phyloP scores from a whole-genome alignment of 2,888 invertebrate species.

The Blastobasis adustella region DNA sequence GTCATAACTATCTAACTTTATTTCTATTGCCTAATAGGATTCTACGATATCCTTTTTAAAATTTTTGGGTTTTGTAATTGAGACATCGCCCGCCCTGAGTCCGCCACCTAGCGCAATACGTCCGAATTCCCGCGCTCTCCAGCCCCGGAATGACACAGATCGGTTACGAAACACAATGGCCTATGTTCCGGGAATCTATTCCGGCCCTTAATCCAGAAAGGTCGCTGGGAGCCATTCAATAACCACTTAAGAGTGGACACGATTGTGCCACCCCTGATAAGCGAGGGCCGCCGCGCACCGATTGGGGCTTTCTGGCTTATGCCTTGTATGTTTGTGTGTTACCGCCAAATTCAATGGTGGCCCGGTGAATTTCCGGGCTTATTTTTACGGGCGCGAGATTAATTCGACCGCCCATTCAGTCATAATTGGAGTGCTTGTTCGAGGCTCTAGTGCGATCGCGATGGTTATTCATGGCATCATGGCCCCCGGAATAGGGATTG shows the following conservation, averaged over 20 bases:
- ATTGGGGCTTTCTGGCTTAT: conserved; percentile 10
- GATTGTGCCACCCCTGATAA: conserved; percentile 51
- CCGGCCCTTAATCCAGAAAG: conserved; percentile 60
- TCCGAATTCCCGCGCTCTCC: conserved; percentile 20
- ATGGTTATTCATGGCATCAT: neutral
- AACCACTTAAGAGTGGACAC: conserved; percentile 58
- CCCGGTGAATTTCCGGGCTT: neutral
- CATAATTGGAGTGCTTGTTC: neutral
- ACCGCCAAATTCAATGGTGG: neutral
- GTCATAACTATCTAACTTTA: too few relatives aligned
- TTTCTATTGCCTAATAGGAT: too few relatives aligned
- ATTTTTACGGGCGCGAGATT: neutral
- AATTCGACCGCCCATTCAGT: neutral
- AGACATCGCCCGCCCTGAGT: too few relatives aligned
- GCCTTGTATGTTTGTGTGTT: neutral
- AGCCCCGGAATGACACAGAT: conserved; percentile 36
- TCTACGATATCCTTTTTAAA: too few relatives aligned
- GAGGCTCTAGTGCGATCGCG: neutral
- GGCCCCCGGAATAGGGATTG: too few relatives aligned
- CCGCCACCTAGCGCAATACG: too few relatives aligned
- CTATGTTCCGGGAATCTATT: conserved; percentile 44
- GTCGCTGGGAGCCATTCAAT: conserved; percentile 59
- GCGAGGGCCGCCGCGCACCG: conserved; percentile 18
- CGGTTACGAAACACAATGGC: conserved; percentile 52
- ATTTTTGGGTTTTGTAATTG: too few relatives aligned